Conservation (phyloP, 2,888 invertebrate species). For the Morinoia aosen region DNA sequence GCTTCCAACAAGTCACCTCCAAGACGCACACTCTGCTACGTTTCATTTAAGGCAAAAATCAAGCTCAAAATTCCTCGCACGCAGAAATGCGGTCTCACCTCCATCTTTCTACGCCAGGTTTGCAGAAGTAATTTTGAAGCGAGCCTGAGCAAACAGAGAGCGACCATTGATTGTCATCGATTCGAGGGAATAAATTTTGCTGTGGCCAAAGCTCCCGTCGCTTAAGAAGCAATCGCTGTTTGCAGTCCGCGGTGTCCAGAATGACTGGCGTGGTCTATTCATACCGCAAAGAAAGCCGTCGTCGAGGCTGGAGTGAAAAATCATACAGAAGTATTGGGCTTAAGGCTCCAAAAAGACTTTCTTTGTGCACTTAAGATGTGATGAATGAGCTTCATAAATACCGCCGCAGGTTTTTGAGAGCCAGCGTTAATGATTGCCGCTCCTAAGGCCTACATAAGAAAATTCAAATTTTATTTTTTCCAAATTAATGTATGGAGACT, state of each 20-base stretch:
- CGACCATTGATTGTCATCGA: background rate
- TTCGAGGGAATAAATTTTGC: background rate
- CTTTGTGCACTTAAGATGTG: background rate
- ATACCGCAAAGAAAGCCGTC: background rate
- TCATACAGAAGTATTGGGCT: background rate
- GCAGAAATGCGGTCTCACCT: background rate
- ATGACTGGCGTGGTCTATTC: background rate
- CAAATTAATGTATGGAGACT: background rate
- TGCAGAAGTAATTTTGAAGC: background rate
- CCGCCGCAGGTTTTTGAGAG: background rate
- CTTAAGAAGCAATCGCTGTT: background rate
- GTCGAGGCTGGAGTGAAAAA: background rate
- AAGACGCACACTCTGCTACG: background rate
- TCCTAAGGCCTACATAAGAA: background rate
- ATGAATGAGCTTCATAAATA: background rate
- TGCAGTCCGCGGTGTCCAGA: background rate
- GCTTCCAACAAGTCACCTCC: background rate
- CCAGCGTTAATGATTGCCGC: background rate
- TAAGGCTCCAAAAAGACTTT: background rate
- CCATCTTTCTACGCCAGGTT: background rate
- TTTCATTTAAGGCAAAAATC: no score
- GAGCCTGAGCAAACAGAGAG: background rate
- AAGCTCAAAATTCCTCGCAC: no score
- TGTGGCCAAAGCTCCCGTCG: background rate
- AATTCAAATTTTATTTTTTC: background rate